phyloP scores from a whole-genome alignment of 2,113 vertebrate species.

The Odobenus rosmarus region DNA sequence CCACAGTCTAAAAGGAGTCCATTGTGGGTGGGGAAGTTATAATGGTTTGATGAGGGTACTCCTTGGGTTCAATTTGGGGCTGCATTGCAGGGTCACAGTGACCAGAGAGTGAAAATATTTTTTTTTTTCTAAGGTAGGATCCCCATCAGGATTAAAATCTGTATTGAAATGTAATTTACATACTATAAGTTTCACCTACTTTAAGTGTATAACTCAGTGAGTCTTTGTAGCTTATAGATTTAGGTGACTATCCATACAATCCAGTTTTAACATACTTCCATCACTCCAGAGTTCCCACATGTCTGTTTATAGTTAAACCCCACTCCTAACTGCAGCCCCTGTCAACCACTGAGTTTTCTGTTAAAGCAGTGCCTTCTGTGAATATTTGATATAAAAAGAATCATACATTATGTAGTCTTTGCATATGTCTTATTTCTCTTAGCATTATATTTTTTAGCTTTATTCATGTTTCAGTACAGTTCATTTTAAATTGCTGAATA shows the following conservation, averaged over 20 bases:
- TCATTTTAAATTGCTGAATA: conserved; percentile 20
- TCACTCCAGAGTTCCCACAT: not conserved
- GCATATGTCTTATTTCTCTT: not conserved
- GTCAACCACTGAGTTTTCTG: not conserved
- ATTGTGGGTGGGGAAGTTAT: not conserved
- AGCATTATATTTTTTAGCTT: not conserved
- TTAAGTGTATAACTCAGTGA: not conserved
- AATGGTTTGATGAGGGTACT: not conserved
- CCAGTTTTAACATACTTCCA: not conserved
- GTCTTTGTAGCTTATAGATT: not conserved
- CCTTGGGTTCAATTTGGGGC: not conserved
- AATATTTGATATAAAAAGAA: conserved; percentile 4
- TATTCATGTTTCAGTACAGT: not conserved
- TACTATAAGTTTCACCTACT: not conserved
- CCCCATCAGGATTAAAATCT: not conserved
- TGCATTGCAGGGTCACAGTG: not conserved
- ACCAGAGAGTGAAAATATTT: not conserved
- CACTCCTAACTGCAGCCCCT: not conserved
- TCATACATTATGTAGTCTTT: not conserved
- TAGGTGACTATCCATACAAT: not conserved
- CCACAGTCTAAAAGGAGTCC: not conserved
- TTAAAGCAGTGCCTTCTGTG: not conserved
- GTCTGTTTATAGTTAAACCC: not conserved
- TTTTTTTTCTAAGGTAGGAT: not conserved
- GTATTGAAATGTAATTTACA: not conserved